Base-by-base conservation (phyloP, 92 coral and sea anemone genomes). In the Zoanthus gigantus region DNA sequence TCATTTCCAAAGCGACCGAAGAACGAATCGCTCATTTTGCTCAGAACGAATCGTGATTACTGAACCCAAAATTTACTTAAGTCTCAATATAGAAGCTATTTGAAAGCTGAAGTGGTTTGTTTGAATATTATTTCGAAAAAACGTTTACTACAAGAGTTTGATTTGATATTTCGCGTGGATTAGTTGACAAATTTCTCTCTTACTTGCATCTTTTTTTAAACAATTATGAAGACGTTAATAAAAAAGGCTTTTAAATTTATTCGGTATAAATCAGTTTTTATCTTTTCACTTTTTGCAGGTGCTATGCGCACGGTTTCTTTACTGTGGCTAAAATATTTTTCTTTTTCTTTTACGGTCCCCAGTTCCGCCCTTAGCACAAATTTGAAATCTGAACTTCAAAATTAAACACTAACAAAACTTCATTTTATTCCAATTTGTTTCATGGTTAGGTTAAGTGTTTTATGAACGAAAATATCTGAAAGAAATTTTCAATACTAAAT, bases 381-480 rank as follows among this genome's bases (percentile, higher is more conserved):
- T 66, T 63, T 68, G 52, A 11, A 66, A 81, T 16, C 23, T 29
- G 56, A 45, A 18, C 74, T 52, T 7, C 42, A 42, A 81, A 81
- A 66, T 65, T 81, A 32, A 67, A n/a, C 60, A 23, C 85, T 66
- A 45, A 81, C 71, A 3, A 18, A 68, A 48, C 9, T 44, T 58
- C 66, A 68, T 65, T 81, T 66, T 81, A 81, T 81, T 81, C 85
- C 29, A 37, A 81, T 65, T 65, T 81, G 45, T 81, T 81, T 81
- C 85, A 42, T 46, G 58, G 29, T 66, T 66, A 18, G 74, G 66
- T 65, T 81, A 81, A 37, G 30, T 57, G 44, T 18, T 56, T 18
- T 63, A 66, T 81, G 30, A 81, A 29, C 75, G 56, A 65, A 81
- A 32, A 47, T 23, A 45, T 17, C 71, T 66, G 73, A 81, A 81